Evolutionary conservation across 2,113 vertebrate species (phyloP).

Genomic region (Lipophrys pholis): DNA sequence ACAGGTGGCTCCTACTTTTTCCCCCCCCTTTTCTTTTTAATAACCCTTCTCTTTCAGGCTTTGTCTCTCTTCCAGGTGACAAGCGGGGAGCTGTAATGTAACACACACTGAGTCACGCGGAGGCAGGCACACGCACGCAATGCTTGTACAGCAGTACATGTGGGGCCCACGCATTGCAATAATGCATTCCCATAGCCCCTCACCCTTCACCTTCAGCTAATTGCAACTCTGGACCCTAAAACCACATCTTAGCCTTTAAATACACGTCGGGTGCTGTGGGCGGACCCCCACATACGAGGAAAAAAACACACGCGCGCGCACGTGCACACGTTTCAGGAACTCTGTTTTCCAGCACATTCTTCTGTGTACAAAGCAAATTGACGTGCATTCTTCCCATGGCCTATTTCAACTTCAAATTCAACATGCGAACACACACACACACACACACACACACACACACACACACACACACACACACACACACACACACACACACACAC

Average conservation of each 20-base stretch:
- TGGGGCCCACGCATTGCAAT: too few species aligned
- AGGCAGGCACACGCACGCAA: too few species aligned
- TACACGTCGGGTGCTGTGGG: too few species aligned
- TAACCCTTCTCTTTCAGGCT: conserved; percentile 19
- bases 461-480: conserved; percentile 3
- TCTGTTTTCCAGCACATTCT: conserved; percentile 30
- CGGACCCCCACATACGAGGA: not conserved
- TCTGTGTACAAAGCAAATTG: conserved; percentile 71
- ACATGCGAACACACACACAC: conserved; percentile 17
- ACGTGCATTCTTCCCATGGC: conserved; percentile 47
- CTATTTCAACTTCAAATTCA: conserved; percentile 33
- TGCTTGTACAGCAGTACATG: too few species aligned
- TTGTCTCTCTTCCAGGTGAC: conserved; percentile 53
- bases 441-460: conserved; percentile 1
- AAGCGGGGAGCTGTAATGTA: not conserved
- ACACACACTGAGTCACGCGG: too few species aligned
- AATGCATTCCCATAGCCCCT: too few species aligned
- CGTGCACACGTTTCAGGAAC: not conserved
- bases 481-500: conserved; percentile 20
- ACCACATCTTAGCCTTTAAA: too few species aligned
- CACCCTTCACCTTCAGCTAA: too few species aligned
- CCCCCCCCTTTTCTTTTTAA: not conserved
- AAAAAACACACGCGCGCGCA: not conserved
- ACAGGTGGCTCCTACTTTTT: conserved; percentile 63
- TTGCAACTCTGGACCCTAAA: too few species aligned